These are phyloP conservation scores for Melanotaenia duboulayi DNA, from an alignment of 2,113 vertebrate genomes.

Conservation along the genomic window DNA sequence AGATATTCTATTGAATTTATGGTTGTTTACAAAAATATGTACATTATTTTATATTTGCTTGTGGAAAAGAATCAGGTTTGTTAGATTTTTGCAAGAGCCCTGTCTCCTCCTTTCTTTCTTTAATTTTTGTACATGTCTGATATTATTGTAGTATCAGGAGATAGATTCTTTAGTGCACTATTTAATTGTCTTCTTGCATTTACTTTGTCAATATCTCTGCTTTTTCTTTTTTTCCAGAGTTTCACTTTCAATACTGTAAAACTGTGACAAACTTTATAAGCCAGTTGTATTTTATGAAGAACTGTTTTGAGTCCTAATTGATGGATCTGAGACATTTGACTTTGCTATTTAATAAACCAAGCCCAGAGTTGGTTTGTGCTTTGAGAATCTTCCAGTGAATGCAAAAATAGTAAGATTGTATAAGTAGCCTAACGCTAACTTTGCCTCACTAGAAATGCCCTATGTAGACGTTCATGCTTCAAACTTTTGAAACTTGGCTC, in stretches of 20 bases:
- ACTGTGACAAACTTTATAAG: conserved; percentile 98
- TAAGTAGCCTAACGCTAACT: neutral
- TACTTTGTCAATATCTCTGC: conserved; percentile 87
- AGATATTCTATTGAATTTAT: conserved; percentile 80
- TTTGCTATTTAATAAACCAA: conserved; percentile 97
- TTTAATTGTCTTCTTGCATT: conserved; percentile 90
- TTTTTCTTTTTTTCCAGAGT: conserved; percentile 85
- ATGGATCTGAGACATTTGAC: conserved; percentile 87
- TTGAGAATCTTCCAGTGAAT: conserved; percentile 27
- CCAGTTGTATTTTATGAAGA: conserved; percentile 98
- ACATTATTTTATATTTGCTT: conserved; percentile 92
- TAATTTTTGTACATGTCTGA: conserved; percentile 81
- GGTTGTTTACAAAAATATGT: conserved; percentile 95
- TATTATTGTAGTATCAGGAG: conserved; percentile 71
- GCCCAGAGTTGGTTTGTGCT: conserved; percentile 71
- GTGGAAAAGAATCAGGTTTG: conserved; percentile 69
- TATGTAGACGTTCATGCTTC: too few relatives aligned
- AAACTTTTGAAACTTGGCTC: too few relatives aligned
- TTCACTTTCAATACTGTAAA: conserved; percentile 94
- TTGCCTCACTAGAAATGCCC: neutral
- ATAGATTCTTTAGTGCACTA: conserved; percentile 80
- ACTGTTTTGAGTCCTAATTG: conserved; percentile 88
- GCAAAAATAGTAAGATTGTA: neutral
- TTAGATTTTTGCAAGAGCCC: conserved; percentile 69
- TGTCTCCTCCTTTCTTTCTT: conserved; percentile 73